phyloP scores from a whole-genome alignment of 2,113 vertebrate genomes.

The Bos javanicus region DNA sequence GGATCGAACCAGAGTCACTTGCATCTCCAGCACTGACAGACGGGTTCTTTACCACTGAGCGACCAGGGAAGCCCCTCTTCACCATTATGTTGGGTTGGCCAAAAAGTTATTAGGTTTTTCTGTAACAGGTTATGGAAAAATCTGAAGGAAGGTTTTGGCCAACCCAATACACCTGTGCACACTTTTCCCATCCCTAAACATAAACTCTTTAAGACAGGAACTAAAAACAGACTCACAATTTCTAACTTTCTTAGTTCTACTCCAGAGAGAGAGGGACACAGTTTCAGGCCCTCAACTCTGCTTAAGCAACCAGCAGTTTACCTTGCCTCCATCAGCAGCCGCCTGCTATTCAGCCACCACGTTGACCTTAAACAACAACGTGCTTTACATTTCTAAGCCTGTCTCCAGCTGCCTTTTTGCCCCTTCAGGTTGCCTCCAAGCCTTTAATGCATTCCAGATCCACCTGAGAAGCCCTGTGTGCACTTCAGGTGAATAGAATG shows the following conservation, averaged over 20 bases:
- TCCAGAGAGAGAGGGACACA: not conserved
- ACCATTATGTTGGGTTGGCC: not conserved
- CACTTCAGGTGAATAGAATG: not conserved
- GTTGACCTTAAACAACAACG: not conserved
- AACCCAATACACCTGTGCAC: not conserved
- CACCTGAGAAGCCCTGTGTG: not conserved
- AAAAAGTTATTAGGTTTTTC: not conserved
- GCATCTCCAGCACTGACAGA: not conserved
- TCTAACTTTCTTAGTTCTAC: not conserved
- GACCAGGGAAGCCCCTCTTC: not conserved
- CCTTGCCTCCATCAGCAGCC: not conserved
- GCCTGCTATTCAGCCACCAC: not conserved
- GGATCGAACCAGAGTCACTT: not conserved
- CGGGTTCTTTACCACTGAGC: not conserved
- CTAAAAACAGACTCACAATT: not conserved
- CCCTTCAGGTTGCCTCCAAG: not conserved
- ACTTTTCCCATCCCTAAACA: not conserved
- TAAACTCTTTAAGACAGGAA: not conserved
- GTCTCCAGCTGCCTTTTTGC: not conserved
- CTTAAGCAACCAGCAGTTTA: not conserved
- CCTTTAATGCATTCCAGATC: conserved; percentile 8
- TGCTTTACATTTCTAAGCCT: not conserved
- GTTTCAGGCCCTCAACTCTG: not conserved
- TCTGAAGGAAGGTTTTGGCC: not conserved
- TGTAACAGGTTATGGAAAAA: not conserved